Percentiles rank a stretch among this genome's conserved stretches.
phyloP scores from a whole-genome alignment of 2,888 invertebrate species.

The Aproaerema taeniolella region DNA sequence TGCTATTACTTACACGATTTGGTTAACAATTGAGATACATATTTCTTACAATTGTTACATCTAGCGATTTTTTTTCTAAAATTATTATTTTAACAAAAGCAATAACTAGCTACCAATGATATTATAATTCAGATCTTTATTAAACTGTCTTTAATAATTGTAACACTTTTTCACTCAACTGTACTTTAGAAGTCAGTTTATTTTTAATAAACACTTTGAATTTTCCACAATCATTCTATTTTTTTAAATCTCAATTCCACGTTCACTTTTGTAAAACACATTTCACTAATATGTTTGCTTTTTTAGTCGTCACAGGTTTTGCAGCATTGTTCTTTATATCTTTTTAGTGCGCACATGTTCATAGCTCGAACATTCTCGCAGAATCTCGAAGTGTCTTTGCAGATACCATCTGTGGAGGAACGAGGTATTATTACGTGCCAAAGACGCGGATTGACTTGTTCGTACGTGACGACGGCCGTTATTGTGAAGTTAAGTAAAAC shows the following conservation, averaged over 20 bases:
- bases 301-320: slow-evolving; percentile 81
- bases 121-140: neutral
- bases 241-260: neutral
- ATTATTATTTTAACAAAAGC: too few species aligned
- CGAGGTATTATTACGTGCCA: slow-evolving; percentile 12
- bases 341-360: slow-evolving; percentile 90
- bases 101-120: neutral
- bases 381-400: slow-evolving; percentile 89
- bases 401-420: slow-evolving; percentile 78
- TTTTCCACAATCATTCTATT: too few species aligned
- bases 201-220: too few species aligned
- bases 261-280: slow-evolving; percentile 1
- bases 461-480: slow-evolving; percentile 1
- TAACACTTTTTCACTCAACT: neutral
- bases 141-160: neutral
- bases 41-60: too few species aligned
- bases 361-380: slow-evolving; percentile 92
- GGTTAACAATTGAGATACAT: too few species aligned
- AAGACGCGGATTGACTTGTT: neutral
- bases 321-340: slow-evolving; percentile 93
- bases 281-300: neutral
- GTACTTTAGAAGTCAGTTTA: neutral
- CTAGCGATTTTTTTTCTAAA: too few species aligned
- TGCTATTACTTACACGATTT: too few species aligned
- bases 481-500: neutral